These are phyloP conservation scores for Falco columbarius DNA, from an alignment of 2,797 vertebrate genomes.

Conservation along the genomic window DNA sequence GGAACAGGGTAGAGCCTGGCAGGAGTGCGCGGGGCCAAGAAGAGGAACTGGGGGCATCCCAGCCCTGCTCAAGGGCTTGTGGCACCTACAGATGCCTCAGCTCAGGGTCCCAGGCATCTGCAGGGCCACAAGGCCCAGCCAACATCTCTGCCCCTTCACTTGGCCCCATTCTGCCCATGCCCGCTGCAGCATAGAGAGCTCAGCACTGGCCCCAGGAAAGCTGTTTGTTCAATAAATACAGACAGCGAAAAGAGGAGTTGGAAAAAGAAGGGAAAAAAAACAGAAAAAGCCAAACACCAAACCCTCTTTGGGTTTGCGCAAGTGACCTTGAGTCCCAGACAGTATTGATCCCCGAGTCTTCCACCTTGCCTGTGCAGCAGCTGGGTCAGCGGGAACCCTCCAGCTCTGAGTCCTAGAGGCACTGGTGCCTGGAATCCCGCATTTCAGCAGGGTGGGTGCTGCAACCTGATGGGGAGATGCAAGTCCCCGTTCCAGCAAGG, in stretches of 20 bases:
- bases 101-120: not conserved
- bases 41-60: not conserved
- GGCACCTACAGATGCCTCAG: not conserved
- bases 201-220: not conserved
- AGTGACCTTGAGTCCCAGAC: slow-evolving; percentile 56
- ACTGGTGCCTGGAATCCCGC: not conserved
- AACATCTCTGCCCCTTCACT: not conserved
- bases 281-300: not conserved
- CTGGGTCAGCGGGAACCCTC: not conserved
- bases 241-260: not conserved
- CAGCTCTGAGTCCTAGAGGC: not conserved
- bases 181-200: not conserved
- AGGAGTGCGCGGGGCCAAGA: not conserved
- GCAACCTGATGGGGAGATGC: not conserved
- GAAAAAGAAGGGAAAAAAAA: not conserved
- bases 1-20: not conserved
- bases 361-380: not conserved
- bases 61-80: rapidly evolving
- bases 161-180: not conserved
- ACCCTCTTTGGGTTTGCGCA: slow-evolving; percentile 32
- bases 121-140: not conserved
- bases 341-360: not conserved
- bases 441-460: not conserved
- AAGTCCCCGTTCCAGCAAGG: not conserved
- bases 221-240: slow-evolving; percentile 48